phyloP scores from a whole-genome alignment of 2,888 invertebrate genomes.

The Cataglyphis cursor region DNA sequence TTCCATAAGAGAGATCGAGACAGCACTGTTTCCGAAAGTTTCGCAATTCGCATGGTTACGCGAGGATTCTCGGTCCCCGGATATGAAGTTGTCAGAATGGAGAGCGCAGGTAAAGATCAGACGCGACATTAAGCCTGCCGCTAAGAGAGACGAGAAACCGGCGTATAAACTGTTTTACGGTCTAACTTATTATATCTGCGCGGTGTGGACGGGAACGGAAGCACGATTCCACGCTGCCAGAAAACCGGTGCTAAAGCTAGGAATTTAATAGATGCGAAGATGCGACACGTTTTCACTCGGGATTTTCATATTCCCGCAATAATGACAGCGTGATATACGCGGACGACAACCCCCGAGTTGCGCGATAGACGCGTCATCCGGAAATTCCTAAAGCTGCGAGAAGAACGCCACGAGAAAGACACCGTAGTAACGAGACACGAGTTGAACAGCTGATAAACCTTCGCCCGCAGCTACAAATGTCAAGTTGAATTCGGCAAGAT shows the following conservation, averaged over 20 bases:
- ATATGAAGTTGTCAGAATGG: slow-evolving; percentile 20
- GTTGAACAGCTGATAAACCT: slow-evolving; percentile 27
- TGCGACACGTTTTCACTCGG: slow-evolving; percentile 37
- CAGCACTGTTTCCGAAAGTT: slow-evolving; percentile 14
- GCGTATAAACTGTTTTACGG: slow-evolving; percentile 55
- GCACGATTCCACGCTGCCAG: neutral
- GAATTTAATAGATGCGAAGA: slow-evolving; percentile 39
- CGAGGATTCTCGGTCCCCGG: neutral
- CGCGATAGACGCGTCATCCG: slow-evolving; percentile 38
- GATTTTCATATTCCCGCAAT: slow-evolving; percentile 49
- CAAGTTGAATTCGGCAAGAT: slow-evolving; percentile 5
- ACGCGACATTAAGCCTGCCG: slow-evolving; percentile 40
- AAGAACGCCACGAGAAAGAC: slow-evolving; percentile 10
- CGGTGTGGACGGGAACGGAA: neutral
- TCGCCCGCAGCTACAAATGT: neutral
- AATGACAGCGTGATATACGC: slow-evolving; percentile 35
- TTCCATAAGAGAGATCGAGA: neutral
- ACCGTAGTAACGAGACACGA: slow-evolving; percentile 2
- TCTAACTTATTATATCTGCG: slow-evolving; percentile 55
- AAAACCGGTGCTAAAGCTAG: slow-evolving; percentile 29
- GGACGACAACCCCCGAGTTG: slow-evolving; percentile 30
- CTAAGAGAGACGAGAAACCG: slow-evolving; percentile 37
- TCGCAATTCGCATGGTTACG: slow-evolving; percentile 18
- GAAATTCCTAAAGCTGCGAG: slow-evolving; percentile 32
- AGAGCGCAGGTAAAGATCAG: slow-evolving; percentile 32